These are phyloP conservation scores for Morpho achilles DNA, from an alignment of 2,888 invertebrate species.

Conservation along the genomic window DNA sequence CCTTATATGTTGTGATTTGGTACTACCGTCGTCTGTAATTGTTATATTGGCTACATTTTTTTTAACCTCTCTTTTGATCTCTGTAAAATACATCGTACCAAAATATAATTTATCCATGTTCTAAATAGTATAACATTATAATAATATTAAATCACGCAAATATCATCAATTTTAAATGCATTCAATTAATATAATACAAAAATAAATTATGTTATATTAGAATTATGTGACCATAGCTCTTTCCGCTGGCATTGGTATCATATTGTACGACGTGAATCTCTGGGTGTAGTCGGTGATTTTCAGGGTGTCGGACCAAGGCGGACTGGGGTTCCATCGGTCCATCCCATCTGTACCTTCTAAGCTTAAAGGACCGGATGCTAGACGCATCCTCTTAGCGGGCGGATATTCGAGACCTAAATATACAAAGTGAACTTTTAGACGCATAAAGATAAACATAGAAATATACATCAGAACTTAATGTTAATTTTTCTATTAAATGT, in stretches of 20 bases:
- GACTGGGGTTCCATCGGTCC: constrained; percentile 92
- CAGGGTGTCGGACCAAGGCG: constrained; percentile 91
- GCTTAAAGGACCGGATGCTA: constrained; percentile 46
- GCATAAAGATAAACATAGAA: too few relatives aligned
- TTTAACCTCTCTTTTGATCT: too few relatives aligned
- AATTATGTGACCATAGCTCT: constrained; percentile 72
- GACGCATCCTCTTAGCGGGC: constrained; percentile 59
- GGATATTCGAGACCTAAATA: constrained; percentile 60
- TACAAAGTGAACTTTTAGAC: neutral
- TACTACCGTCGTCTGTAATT: too few relatives aligned
- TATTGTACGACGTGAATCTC: constrained; percentile 85
- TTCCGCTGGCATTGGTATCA: constrained; percentile 83
- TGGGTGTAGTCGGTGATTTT: constrained; percentile 90
- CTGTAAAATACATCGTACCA: too few relatives aligned
- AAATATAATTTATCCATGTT: too few relatives aligned
- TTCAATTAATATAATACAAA: neutral
- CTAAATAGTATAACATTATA: too few relatives aligned
- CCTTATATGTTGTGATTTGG: too few relatives aligned
- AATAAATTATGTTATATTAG: neutral
- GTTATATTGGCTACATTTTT: too few relatives aligned
- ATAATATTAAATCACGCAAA: too few relatives aligned
- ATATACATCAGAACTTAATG: too few relatives aligned
- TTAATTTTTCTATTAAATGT: too few relatives aligned
- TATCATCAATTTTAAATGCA: neutral
- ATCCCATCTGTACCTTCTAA: constrained; percentile 83